These are phyloP conservation scores for Oceanodroma tethys DNA, from an alignment of 2,113 vertebrate species.

Conservation along the genomic window DNA sequence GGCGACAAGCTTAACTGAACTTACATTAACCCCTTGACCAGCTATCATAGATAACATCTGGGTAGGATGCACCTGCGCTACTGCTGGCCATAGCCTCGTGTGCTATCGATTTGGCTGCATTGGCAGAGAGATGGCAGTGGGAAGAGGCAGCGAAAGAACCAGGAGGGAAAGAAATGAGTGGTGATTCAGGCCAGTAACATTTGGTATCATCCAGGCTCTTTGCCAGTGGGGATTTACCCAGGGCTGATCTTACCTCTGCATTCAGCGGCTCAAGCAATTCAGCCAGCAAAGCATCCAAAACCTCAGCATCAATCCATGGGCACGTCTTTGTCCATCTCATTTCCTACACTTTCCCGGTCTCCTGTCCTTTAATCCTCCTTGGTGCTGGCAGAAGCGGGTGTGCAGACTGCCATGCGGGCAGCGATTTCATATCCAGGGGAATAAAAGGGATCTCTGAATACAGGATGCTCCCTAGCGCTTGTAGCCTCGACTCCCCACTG, in stretches of 20 bases:
- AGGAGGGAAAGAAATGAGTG: background rate
- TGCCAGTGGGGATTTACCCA: background rate
- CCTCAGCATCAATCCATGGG: background rate
- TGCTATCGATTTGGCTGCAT: rapidly evolving
- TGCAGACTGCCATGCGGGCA: background rate
- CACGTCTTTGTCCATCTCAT: background rate
- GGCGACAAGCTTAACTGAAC: background rate
- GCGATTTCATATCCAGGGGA: background rate
- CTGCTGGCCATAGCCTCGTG: rapidly evolving
- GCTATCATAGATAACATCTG: background rate
- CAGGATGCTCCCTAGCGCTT: background rate
- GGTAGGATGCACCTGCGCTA: background rate
- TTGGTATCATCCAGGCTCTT: background rate
- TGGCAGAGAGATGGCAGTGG: background rate
- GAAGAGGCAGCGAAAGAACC: background rate
- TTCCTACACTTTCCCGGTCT: background rate
- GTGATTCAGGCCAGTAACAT: background rate
- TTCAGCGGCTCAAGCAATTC: rapidly evolving
- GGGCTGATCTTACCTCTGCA: background rate
- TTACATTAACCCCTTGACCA: background rate
- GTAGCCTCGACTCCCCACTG: background rate
- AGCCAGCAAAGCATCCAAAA: background rate
- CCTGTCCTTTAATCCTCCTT: background rate
- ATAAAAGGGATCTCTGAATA: background rate
- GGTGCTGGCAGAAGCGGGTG: background rate